These are phyloP conservation scores for Cremastinae sp. DNA, from an alignment of 2,888 invertebrate genomes.

Conservation along the genomic window DNA sequence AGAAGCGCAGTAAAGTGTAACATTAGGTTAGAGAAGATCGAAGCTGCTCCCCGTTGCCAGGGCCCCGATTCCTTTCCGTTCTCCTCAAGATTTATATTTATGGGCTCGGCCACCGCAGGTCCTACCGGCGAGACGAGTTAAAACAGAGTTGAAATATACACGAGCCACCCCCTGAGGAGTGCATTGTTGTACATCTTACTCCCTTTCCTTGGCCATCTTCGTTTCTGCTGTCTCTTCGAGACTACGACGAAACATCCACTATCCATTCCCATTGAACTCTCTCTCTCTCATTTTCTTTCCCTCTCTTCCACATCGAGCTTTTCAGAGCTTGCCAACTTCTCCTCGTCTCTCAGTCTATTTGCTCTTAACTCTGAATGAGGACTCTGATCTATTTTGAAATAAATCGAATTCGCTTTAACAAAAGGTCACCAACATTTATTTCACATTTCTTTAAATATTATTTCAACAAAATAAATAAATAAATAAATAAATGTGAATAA, in stretches of 20 bases:
- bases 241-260: conserved; percentile 15
- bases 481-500: too few relatives aligned
- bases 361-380: too few relatives aligned
- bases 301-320: too few relatives aligned
- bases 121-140: conserved; percentile 49
- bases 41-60: conserved; percentile 44
- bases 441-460: too few relatives aligned
- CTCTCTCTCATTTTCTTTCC: too few relatives aligned
- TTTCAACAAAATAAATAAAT: too few relatives aligned
- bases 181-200: conserved; percentile 53
- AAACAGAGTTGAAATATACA: conserved; percentile 43
- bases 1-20: not conserved
- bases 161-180: conserved; percentile 36
- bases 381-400: too few relatives aligned
- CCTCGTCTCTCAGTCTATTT: too few relatives aligned
- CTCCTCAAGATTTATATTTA: conserved; percentile 71
- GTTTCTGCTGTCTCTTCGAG: conserved; percentile 42
- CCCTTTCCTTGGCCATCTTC: conserved; percentile 22
- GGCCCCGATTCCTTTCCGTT: conserved; percentile 66
- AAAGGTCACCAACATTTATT: too few relatives aligned
- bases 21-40: conserved; percentile 22
- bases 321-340: too few relatives aligned
- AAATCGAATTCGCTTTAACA: too few relatives aligned
- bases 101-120: conserved; percentile 59
- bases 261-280: too few relatives aligned